A percentile compares a stretch with the other conserved stretches of the same genome.
Evolutionary conservation across 92 coral and sea anemone species (phyloP).

Genomic region (Zoanthus solanderi): DNA sequence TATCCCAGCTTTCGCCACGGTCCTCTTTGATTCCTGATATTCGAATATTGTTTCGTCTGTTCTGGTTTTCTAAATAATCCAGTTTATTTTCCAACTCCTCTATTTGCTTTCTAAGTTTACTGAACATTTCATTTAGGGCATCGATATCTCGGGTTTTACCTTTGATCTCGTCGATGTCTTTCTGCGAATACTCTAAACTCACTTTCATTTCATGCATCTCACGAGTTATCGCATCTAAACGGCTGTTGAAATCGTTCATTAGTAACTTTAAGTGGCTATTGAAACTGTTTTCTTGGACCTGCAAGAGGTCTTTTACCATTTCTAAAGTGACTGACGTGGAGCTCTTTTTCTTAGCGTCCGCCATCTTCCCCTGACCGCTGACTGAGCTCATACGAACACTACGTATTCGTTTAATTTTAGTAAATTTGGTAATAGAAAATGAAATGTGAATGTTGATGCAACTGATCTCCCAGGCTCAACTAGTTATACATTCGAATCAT

Average conservation of each 20-base stretch:
- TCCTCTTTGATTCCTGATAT: constrained; percentile 18
- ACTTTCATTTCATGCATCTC: not conserved
- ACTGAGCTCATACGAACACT: too few relatives aligned
- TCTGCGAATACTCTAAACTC: not conserved
- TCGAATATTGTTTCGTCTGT: constrained; percentile 6
- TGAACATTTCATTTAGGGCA: not conserved
- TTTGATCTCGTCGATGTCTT: constrained; percentile 6
- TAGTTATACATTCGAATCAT: too few relatives aligned
- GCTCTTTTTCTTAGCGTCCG: not conserved
- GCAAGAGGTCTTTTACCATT: not conserved
- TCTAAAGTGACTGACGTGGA: not conserved
- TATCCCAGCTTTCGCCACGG: constrained; percentile 16
- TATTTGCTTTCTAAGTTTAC: not conserved
- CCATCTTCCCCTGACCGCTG: too few relatives aligned
- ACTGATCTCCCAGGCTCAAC: too few relatives aligned
- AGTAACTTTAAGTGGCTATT: not conserved
- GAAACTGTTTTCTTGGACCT: not conserved
- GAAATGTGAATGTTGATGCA: too few relatives aligned
- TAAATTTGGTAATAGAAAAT: too few relatives aligned
- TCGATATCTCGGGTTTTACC: not conserved
- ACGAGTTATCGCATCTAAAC: not conserved
- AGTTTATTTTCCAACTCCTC: constrained; percentile 20
- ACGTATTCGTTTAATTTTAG: too few relatives aligned
- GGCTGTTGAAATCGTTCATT: not conserved
- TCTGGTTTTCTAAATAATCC: constrained; percentile 15